A percentile compares a stretch with the other conserved stretches of the same genome.
Conservation (phyloP, 1,140 invertebrate species). For the Plectus sambesii region DNA sequence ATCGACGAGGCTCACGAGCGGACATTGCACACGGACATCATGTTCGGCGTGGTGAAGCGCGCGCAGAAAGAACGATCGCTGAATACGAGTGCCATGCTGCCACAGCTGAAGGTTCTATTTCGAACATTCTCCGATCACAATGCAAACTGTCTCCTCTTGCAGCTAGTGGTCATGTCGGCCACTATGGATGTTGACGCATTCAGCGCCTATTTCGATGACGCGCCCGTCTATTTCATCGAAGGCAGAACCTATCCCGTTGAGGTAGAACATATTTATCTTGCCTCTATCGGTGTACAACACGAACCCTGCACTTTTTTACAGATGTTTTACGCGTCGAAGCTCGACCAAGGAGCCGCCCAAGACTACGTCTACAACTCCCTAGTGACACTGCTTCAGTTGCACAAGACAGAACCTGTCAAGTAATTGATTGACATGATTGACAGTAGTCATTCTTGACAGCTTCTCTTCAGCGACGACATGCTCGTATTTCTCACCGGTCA, state of each 20-base stretch:
- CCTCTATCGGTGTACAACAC: constrained; percentile 1
- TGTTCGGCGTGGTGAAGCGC: constrained; percentile 69
- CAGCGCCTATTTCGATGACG: constrained; percentile 72
- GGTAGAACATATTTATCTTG: constrained; percentile 41
- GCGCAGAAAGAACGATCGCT: constrained; percentile 55
- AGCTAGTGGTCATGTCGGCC: constrained; percentile 79
- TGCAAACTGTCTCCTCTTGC: constrained; percentile 24
- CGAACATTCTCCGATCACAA: no score
- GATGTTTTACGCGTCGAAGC: constrained; percentile 17
- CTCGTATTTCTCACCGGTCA: constrained; percentile 95
- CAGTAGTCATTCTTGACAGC: neutral
- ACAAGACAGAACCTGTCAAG: constrained; percentile 56
- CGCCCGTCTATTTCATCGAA: constrained; percentile 72
- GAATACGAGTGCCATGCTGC: no score
- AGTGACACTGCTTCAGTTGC: constrained; percentile 79
- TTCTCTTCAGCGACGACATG: constrained; percentile 58
- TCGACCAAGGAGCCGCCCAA: constrained; percentile 58
- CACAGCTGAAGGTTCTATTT: no score
- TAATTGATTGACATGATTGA: constrained; percentile 13
- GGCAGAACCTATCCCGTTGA: constrained; percentile 72
- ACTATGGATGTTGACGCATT: constrained; percentile 91
- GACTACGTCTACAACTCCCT: constrained; percentile 67
- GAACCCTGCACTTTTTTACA: constrained; percentile 7
- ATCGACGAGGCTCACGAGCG: constrained; percentile 95
- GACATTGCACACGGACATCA: constrained; percentile 82